These are phyloP conservation scores for Halichoeres trimaculatus DNA, from an alignment of 2,113 vertebrate genomes.

Conservation along the genomic window DNA sequence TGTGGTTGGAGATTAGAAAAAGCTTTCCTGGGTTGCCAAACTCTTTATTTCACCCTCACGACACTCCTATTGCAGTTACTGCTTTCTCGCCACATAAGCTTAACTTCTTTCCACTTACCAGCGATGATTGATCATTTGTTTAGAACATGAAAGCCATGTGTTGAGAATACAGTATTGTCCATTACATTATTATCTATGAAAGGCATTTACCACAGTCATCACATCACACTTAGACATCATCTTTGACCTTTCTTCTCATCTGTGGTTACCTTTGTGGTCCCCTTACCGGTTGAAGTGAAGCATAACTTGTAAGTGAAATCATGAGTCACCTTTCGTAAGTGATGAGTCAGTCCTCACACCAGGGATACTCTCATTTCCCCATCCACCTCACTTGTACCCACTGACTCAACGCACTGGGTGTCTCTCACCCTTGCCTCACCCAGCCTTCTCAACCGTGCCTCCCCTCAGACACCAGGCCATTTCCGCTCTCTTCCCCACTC, in stretches of 20 bases:
- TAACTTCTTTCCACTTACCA: too few species aligned
- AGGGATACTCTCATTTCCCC: constrained; percentile 70
- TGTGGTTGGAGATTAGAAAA: too few species aligned
- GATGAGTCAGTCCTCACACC: constrained; percentile 44
- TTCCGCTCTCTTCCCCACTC: constrained; percentile 87
- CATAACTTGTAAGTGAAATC: constrained; percentile 9
- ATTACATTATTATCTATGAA: too few species aligned
- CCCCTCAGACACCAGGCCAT: constrained; percentile 80
- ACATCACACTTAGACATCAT: background rate
- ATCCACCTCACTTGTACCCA: constrained; percentile 56
- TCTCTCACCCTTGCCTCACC: constrained; percentile 64
- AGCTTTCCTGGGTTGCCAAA: too few species aligned
- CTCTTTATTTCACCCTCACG: too few species aligned
- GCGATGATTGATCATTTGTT: too few species aligned
- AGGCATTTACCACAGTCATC: too few species aligned
- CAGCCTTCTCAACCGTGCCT: constrained; percentile 58
- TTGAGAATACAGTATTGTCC: too few species aligned
- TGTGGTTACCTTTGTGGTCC: too few species aligned
- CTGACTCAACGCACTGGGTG: constrained; percentile 58
- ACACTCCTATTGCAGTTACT: too few species aligned
- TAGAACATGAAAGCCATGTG: too few species aligned
- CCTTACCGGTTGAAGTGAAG: background rate
- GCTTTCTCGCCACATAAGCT: too few species aligned
- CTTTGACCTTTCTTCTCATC: background rate
- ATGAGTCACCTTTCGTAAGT: constrained; percentile 1